Evolutionary conservation across 2,113 vertebrate genomes (phyloP), one percentile per base, ranked within the genome.

Genomic region (Anseranas semipalmata): DNA sequence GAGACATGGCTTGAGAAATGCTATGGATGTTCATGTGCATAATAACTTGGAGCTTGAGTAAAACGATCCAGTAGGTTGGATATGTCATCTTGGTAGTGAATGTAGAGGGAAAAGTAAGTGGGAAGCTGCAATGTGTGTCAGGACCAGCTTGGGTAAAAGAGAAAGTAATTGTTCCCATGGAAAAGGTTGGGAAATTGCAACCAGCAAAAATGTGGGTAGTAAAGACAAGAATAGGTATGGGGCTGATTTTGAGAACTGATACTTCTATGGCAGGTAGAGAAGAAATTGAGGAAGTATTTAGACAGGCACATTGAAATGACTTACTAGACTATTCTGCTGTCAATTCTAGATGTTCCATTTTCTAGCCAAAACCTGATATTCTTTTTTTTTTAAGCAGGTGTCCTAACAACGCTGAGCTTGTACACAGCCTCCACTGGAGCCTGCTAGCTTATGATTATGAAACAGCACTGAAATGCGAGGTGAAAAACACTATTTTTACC

Each of bases 1-100:
- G 93, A 96, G 91, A 92, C 83, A 86, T 58, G 70, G 94, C 75
- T 58, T 95, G 87, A 90, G 79, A 93, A 94, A 96, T 4, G 50
- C 87, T 93, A 74, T 2, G 79, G 67, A 93, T 89, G 91, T 59
- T 93, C 79, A 15, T 39, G 55, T 35, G 82, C 65, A 67, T 46
- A 85, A 87, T 39, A 75, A 83, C 95, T 43, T 33, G 67, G 87
- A 94, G 70, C 68, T 55, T 4, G n/a, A 88, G 89, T 85, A 84
- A 68, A 96, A 94, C 91, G 93, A 84, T 28, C 81, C 81, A 88
- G 77, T 22, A 92, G 86, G 53, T 39, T 92, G 93, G 90, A 77
- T 63, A 46, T 91, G 89, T 94, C 93, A 96, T 41, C 93, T 52
- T 65, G 75, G 59, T 56, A 96, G 86, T 68, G 74, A 84, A 66